A percentile compares a stretch with the other conserved stretches of the same genome.
Evolutionary conservation across 2,113 vertebrate genomes (phyloP).

Genomic region (Crypturellus undulatus): DNA sequence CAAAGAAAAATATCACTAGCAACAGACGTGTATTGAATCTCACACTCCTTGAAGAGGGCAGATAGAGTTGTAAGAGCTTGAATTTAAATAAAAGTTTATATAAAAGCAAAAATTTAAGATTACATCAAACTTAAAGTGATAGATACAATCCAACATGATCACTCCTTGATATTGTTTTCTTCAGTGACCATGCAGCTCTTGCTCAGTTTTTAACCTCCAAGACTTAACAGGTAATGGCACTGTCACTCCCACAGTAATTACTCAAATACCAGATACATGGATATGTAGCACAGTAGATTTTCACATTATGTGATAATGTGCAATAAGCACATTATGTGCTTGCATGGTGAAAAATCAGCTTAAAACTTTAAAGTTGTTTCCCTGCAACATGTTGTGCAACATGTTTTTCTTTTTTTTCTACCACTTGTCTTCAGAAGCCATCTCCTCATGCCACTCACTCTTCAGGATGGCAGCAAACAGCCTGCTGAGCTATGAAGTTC

Average conservation of each 20-base stretch:
- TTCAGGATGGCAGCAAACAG: neutral
- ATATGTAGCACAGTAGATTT: constrained; percentile 18
- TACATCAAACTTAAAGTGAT: neutral
- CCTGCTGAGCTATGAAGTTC: constrained; percentile 32
- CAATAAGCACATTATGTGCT: neutral
- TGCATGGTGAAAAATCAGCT: neutral
- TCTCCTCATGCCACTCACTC: constrained; percentile 1
- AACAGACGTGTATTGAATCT: neutral
- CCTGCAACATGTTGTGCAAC: neutral
- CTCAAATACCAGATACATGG: neutral
- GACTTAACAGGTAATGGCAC: neutral
- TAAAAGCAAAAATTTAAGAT: neutral
- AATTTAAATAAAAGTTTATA: neutral
- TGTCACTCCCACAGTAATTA: neutral
- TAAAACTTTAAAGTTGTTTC: constrained; percentile 15
- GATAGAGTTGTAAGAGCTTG: neutral
- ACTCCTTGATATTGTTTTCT: neutral
- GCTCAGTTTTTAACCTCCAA: neutral
- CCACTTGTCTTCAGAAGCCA: constrained; percentile 38
- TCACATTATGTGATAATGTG: neutral
- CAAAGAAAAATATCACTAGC: constrained; percentile 1
- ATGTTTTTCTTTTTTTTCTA: neutral
- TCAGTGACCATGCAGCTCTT: neutral
- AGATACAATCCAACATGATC: neutral
- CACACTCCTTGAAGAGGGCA: neutral